phyloP scores from a whole-genome alignment of 2,888 invertebrate species.

The Brenthis daphne region DNA sequence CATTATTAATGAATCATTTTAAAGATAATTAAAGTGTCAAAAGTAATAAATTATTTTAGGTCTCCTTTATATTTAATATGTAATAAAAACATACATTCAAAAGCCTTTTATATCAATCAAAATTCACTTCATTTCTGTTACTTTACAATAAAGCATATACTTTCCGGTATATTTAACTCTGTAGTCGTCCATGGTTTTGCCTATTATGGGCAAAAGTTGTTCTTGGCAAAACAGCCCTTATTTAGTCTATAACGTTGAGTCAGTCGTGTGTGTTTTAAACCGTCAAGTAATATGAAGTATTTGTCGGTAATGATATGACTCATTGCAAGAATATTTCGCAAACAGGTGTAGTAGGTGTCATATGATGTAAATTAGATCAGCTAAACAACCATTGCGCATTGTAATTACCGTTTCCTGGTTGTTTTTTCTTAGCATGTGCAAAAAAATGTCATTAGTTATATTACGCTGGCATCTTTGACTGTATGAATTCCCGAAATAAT shows the following conservation, averaged over 20 bases:
- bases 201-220: conserved; percentile 67
- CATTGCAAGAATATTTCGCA: conserved; percentile 62
- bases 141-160: conserved; percentile 47
- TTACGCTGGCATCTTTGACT: conserved; percentile 9
- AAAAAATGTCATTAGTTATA: conserved; percentile 30
- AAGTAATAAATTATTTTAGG: too few species aligned
- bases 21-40: too few species aligned
- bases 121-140: conserved; percentile 42
- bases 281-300: conserved; percentile 57
- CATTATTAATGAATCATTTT: too few species aligned
- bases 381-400: conserved; percentile 55
- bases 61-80: neutral
- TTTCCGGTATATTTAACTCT: conserved; percentile 70
- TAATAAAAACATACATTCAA: conserved; percentile 32
- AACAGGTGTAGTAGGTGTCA: conserved; percentile 55
- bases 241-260: conserved; percentile 65
- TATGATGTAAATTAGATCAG: conserved; percentile 38
- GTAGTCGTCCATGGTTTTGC: conserved; percentile 57
- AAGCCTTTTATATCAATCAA: conserved; percentile 49
- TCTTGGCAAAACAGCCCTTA: conserved; percentile 70
- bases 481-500: conserved; percentile 10
- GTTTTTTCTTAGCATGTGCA: conserved; percentile 21
- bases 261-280: conserved; percentile 60
- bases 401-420: conserved; percentile 44
- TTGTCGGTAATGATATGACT: conserved; percentile 61